Conservation (phyloP, 2,888 invertebrate species). For the Meandrusa payeni region DNA sequence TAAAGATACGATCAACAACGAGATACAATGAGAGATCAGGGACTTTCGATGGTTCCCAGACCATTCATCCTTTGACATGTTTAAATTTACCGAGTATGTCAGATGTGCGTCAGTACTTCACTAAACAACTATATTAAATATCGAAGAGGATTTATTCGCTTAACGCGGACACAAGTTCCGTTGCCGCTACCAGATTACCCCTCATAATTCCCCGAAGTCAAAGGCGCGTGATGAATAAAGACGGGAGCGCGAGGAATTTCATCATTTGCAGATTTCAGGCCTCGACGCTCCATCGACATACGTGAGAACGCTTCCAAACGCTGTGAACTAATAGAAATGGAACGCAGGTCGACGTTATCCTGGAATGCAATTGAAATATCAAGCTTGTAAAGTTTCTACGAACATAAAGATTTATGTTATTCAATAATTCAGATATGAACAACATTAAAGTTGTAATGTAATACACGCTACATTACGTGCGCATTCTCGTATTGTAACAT, state of each 20-base stretch:
- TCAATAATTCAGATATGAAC: background rate
- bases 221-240: conserved; percentile 77
- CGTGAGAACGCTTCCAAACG: conserved; percentile 58
- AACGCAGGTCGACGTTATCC: conserved; percentile 31
- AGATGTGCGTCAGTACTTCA: conserved; percentile 55
- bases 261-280: conserved; percentile 74
- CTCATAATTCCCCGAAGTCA: conserved; percentile 68
- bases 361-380: background rate
- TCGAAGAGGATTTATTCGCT: conserved; percentile 65
- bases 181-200: conserved; percentile 51
- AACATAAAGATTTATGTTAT: background rate
- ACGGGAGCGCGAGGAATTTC: conserved; percentile 64
- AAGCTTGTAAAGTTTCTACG: background rate
- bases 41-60: conserved; percentile 48
- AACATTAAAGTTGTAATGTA: background rate
- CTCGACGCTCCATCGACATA: conserved; percentile 50
- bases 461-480: too few relatives aligned
- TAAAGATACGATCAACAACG: background rate
- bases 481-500: too few relatives aligned
- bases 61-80: conserved; percentile 63
- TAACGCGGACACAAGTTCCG: conserved; percentile 56
- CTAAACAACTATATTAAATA: conserved; percentile 69
- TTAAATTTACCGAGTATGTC: conserved; percentile 60
- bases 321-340: conserved; percentile 50
- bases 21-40: background rate